Percentiles rank a stretch among this genome's conserved stretches.
Evolutionary conservation across 2,888 invertebrate genomes (phyloP).

Genomic region (Zaprionus lineosus): DNA sequence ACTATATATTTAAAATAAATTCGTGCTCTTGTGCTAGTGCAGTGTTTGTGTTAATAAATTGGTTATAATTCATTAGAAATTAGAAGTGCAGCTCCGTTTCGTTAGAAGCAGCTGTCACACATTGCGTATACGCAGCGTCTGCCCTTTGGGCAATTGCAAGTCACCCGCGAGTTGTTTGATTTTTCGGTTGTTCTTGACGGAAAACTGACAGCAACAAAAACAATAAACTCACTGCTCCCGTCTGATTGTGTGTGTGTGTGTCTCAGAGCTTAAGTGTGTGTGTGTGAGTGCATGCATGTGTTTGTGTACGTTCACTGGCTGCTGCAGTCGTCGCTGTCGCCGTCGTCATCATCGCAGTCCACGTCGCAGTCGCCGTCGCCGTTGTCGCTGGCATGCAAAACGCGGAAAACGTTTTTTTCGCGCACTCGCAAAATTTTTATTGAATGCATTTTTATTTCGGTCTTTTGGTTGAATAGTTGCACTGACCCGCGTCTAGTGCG

Average conservation of each 20-base stretch:
- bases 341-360: conserved; percentile 29
- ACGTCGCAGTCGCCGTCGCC: conserved; percentile 49
- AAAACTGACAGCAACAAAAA: conserved; percentile 42
- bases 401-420: conserved; percentile 77
- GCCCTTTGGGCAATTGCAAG: conserved; percentile 54
- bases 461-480: conserved; percentile 78
- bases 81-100: no score
- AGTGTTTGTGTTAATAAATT: conserved; percentile 1
- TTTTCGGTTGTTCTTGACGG: conserved; percentile 64
- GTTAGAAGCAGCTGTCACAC: conserved; percentile 34
- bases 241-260: conserved; percentile 10
- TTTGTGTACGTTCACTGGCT: conserved; percentile 43
- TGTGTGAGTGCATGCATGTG: conserved; percentile 17
- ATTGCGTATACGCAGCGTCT: conserved; percentile 68
- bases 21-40: not conserved
- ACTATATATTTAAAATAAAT: not conserved
- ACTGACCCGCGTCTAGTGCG: conserved; percentile 64
- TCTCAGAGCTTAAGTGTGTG: conserved; percentile 20
- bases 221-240: conserved; percentile 35
- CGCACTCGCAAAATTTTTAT: conserved; percentile 78
- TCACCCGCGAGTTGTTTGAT: conserved; percentile 48
- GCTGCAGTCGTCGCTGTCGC: conserved; percentile 44
- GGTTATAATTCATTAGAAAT: not conserved
- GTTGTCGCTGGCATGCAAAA: conserved; percentile 72
- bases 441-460: conserved; percentile 79